Evolutionary conservation across 1,140 invertebrate genomes (phyloP), one percentile per base, ranked within the genome.

Genomic region (Drosophila lacteicornis): DNA sequence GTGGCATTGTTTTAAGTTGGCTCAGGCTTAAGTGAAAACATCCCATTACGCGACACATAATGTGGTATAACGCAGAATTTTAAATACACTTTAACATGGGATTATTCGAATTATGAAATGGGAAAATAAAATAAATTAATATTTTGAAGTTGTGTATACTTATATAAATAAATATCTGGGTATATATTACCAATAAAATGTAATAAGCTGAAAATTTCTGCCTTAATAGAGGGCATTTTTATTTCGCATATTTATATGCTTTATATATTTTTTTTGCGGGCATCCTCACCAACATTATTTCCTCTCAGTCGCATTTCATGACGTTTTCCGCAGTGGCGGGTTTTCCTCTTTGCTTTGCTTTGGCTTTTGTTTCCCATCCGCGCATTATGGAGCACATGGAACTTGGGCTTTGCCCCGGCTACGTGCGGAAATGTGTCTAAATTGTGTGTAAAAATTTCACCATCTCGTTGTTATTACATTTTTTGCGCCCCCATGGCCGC

Each of bases 351-450:
- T 43, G 46, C 65, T 33, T 43, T 47, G 42, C 53, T 40, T 38
- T 49, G 38, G 33, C 60, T 79, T 58, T 71, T 85, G 63, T 77
- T 87, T 74, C 77, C 33, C 51, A 77, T 47, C 75, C 45, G 56
- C 30, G 36, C 68, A 25, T 66, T 71, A 66, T 74, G 69, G 56
- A 75, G 71, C 80, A 80, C 69, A 84, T 80, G 74, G 78, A 73
- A 70, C 77, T 65, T 73, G 66, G 74, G 56, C 58, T 63, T 40
- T 43, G 19, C 15, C 46, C 59, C 63, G 53, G 63, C 78, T 73
- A 90, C 78, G 85, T 90, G 85, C 85, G 81, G 85, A 81, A 90
- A 90, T 90, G 81, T 90, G 69, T 90, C 81, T 90, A 90, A 88
- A 90, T 85, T 90, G 85, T 88, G 84, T 84, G 79, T 90, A 85